phyloP scores from a whole-genome alignment of 1,140 invertebrate species.

The Drosophila equinoxialis region DNA sequence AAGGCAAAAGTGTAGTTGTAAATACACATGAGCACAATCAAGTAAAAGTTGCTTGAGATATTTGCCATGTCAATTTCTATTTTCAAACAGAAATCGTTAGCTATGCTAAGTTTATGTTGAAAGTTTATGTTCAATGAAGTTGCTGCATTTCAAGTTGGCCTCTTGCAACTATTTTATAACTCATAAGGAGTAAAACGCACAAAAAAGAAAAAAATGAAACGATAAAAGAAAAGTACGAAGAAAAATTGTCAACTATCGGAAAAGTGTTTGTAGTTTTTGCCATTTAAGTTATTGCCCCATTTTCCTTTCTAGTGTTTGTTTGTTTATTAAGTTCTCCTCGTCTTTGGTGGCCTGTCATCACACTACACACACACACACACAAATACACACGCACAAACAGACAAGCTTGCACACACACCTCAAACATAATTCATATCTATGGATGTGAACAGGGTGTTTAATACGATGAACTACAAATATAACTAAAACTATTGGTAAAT shows the following conservation, averaged over 20 bases:
- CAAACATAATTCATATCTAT: not conserved
- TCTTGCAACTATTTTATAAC: constrained; percentile 24
- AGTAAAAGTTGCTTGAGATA: not conserved
- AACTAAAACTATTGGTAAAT: too few species aligned
- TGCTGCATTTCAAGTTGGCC: not conserved
- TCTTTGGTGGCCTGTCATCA: constrained; percentile 1
- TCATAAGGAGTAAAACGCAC: constrained; percentile 16
- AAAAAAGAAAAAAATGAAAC: not conserved
- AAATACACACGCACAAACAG: not conserved
- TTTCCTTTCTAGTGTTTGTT: not conserved
- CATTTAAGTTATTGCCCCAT: constrained; percentile 7
- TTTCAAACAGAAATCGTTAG: not conserved
- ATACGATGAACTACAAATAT: not conserved
- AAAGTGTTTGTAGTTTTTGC: constrained; percentile 1
- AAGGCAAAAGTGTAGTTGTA: not conserved
- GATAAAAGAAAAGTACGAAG: constrained; percentile 23
- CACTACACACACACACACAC: not conserved
- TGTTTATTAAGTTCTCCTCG: constrained; percentile 10
- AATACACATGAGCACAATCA: not conserved
- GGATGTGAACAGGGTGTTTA: not conserved
- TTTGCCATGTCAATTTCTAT: constrained; percentile 1
- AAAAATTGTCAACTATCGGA: constrained; percentile 31
- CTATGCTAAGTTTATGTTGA: constrained; percentile 5
- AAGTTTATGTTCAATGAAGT: constrained; percentile 5
- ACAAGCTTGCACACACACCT: not conserved